phyloP scores from a whole-genome alignment of 2,888 invertebrate species.

The Rutpela maculata region DNA sequence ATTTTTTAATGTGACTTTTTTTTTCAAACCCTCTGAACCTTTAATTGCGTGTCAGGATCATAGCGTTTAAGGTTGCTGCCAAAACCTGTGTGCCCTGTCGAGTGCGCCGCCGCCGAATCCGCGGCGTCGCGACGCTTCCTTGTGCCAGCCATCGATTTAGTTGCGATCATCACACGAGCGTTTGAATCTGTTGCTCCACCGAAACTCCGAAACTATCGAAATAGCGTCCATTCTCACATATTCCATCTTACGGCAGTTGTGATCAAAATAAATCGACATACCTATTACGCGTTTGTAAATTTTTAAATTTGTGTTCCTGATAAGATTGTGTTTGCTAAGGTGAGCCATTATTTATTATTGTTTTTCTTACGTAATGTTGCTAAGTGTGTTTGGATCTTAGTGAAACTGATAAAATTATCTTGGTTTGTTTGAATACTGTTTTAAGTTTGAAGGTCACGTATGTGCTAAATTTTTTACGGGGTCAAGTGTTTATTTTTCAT shows the following conservation, averaged over 20 bases:
- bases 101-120: constrained; percentile 62
- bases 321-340: constrained; percentile 17
- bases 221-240: constrained; percentile 21
- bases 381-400: constrained; percentile 3
- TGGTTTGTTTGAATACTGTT: constrained; percentile 8
- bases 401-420: constrained; percentile 18
- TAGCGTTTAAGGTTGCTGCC: constrained; percentile 14
- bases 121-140: constrained; percentile 70
- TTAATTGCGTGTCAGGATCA: background rate
- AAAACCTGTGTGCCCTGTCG: constrained; percentile 18
- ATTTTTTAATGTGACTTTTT: background rate
- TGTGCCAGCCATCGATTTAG: constrained; percentile 70
- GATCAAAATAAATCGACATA: background rate
- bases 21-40: background rate
- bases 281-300: background rate
- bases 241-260: background rate
- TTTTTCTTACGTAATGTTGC: constrained; percentile 27
- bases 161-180: constrained; percentile 64
- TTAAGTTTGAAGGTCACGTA: constrained; percentile 5
- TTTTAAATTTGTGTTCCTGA: background rate
- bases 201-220: constrained; percentile 10
- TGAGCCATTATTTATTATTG: constrained; percentile 24
- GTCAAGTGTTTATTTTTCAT: constrained; percentile 17
- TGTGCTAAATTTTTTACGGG: constrained; percentile 1
- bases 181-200: constrained; percentile 66